Percentiles rank a stretch among this genome's conserved stretches.
These are phyloP conservation scores for Zhuqinia jingwanae DNA, from an alignment of 2,888 invertebrate genomes.

Conservation along the genomic window DNA sequence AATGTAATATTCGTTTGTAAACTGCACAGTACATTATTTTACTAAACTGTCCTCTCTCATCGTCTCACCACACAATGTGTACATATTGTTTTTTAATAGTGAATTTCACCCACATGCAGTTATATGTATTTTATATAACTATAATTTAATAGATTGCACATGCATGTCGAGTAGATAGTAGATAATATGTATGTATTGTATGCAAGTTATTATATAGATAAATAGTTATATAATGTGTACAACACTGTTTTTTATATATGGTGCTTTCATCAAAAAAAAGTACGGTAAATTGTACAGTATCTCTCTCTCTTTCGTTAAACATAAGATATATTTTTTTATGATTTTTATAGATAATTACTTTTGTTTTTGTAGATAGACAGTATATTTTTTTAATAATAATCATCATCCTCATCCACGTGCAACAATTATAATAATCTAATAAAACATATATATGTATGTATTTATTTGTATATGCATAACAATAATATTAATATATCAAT, in stretches of 20 bases:
- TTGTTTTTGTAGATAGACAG: conserved; percentile 16
- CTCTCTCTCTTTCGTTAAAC: not conserved
- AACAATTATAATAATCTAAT: conserved; percentile 35
- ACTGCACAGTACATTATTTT: no score
- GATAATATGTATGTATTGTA: conserved; percentile 1
- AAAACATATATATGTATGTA: conserved; percentile 20
- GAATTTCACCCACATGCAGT: not conserved
- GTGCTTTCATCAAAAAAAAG: conserved; percentile 22
- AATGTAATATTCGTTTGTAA: no score
- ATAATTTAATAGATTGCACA: not conserved
- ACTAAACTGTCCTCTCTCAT: no score
- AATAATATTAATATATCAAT: conserved; percentile 52
- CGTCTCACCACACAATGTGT: no score
- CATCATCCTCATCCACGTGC: conserved; percentile 40
- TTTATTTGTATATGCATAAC: conserved; percentile 18
- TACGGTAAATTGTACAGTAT: not conserved
- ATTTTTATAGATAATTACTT: not conserved
- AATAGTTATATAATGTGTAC: conserved; percentile 22
- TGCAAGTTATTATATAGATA: not conserved
- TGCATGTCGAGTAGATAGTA: not conserved
- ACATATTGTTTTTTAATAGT: not conserved
- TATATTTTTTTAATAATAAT: conserved; percentile 43
- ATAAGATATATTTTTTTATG: conserved; percentile 14
- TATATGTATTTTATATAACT: not conserved
- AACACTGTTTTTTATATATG: conserved; percentile 21